Evolutionary conservation across 1,140 invertebrate species (phyloP), one percentile per base, ranked within the genome.

Genomic region (Drosophila guanche): DNA sequence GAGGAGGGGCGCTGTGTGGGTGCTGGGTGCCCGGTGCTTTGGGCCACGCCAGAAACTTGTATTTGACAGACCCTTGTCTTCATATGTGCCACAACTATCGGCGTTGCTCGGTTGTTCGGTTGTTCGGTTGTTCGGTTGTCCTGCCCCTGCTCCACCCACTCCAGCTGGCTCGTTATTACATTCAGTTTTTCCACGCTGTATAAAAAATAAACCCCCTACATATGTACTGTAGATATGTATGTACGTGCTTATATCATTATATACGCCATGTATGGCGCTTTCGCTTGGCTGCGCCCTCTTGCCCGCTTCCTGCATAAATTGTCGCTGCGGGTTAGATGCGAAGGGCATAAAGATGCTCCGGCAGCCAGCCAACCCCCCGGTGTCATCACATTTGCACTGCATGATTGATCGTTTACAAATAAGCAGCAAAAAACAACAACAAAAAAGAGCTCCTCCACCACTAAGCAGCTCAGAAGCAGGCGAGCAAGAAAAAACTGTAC

Each of bases 31-130:
- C 14, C 37, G 52, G 54, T 42, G 45, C 55, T 52, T 61, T 62
- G 61, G 54, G 80, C 80, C 54, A 66, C 76, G 81, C 76, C 80
- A 85, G 80, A 80, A 85, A 80, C 81, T 86, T 85, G 81, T 85
- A 86, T 86, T 86, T 86, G 81, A 86, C 81, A 85, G 81, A 85
- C 81, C 81, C 81, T 85, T 86, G 81, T 85, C 81, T 86, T 86
- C 81, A 85, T 85, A 85, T 85, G 81, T 77, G 81, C 80, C 81
- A 80, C 81, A 85, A 85, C 79, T 81, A 81, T 81, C 79, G 65
- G 60, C 51, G 72, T 58, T 72, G 59, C 70, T 33, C 29, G 60
- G 60, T 67, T 52, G 63, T 59, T 58, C 29, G 58, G 52, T 50
- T 66, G 60, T 60, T 50, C 40, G 14, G 73, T 71, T 67, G 59